Percentiles rank a stretch among this genome's conserved stretches.
Evolutionary conservation across 2,797 vertebrate genomes (phyloP).

Genomic region (Otolemur crassicaudatus): DNA sequence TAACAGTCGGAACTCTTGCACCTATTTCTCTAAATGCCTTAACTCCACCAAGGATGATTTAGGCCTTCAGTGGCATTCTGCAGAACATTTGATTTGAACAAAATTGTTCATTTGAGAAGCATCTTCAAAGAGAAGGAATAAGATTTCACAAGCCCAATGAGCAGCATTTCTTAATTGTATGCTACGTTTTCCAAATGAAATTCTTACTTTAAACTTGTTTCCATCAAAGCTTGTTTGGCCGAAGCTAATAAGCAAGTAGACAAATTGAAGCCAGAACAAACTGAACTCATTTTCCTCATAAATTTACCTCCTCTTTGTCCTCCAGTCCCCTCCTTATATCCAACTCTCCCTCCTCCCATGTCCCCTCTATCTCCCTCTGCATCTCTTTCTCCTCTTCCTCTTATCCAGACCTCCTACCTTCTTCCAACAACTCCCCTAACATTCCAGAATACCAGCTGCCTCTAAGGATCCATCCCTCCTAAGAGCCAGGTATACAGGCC

Average conservation of each 20-base stretch:
- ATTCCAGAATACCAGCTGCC: not conserved
- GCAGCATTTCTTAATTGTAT: not conserved
- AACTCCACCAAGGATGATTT: not conserved
- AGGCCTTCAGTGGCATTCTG: not conserved
- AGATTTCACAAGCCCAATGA: not conserved
- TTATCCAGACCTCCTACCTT: not conserved
- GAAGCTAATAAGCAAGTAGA: not conserved
- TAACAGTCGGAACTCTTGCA: not conserved
- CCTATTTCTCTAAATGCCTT: not conserved
- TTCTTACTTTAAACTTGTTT: not conserved
- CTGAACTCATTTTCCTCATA: not conserved
- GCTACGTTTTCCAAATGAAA: not conserved
- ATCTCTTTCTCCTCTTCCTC: not conserved
- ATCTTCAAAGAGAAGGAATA: not conserved
- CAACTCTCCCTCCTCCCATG: no score
- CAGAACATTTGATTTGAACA: not conserved
- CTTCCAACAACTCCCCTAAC: not conserved
- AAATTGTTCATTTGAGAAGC: not conserved
- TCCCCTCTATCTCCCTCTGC: not conserved
- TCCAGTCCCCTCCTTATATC: not conserved
- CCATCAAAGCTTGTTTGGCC: not conserved
- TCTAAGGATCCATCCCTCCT: not conserved
- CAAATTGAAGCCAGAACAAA: not conserved
- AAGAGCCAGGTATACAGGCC: not conserved
- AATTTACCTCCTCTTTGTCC: not conserved